Conservation (phyloP, 30 jellyfish, hydroid and myxozoan species). For the Hydractinia symbiolongicarpus region DNA sequence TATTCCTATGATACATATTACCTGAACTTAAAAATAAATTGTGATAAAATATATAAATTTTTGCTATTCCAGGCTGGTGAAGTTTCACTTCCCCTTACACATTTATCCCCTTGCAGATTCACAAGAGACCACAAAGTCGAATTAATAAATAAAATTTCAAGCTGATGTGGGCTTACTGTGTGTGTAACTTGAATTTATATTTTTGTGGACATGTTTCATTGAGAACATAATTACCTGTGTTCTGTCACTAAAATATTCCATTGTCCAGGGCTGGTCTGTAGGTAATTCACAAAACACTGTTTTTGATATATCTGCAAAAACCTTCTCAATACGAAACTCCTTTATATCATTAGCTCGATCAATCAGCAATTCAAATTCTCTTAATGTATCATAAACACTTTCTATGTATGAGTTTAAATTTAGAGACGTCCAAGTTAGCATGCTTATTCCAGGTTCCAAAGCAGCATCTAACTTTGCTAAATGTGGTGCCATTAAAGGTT, state of each 20-base stretch:
- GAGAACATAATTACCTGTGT: slow-evolving; percentile 40
- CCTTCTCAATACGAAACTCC: slow-evolving; percentile 55
- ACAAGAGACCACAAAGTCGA: no score
- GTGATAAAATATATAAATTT: no score
- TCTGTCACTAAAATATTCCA: slow-evolving; percentile 53
- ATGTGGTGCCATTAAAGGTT: slow-evolving; percentile 79
- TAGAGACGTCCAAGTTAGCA: slow-evolving; percentile 86
- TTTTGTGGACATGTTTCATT: no score
- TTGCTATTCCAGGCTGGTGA: no score
- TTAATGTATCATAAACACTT: slow-evolving; percentile 57
- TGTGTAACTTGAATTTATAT: no score
- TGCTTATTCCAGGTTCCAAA: slow-evolving; percentile 79
- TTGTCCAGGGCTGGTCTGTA: slow-evolving; percentile 65
- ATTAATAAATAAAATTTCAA: no score
- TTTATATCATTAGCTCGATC: slow-evolving; percentile 79
- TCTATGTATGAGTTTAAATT: slow-evolving; percentile 56
- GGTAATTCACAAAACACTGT: slow-evolving; percentile 63
- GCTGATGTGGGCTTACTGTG: no score
- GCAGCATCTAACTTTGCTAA: slow-evolving; percentile 80
- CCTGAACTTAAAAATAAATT: no score
- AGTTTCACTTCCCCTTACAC: no score
- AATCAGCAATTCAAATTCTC: slow-evolving; percentile 66
- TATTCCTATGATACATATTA: no score
- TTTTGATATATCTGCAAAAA: slow-evolving; percentile 50
- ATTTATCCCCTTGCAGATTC: no score